A percentile compares a stretch with the other conserved stretches of the same genome.
phyloP scores from a whole-genome alignment of 2,797 vertebrate species.

The Lutjanus argentimaculatus region DNA sequence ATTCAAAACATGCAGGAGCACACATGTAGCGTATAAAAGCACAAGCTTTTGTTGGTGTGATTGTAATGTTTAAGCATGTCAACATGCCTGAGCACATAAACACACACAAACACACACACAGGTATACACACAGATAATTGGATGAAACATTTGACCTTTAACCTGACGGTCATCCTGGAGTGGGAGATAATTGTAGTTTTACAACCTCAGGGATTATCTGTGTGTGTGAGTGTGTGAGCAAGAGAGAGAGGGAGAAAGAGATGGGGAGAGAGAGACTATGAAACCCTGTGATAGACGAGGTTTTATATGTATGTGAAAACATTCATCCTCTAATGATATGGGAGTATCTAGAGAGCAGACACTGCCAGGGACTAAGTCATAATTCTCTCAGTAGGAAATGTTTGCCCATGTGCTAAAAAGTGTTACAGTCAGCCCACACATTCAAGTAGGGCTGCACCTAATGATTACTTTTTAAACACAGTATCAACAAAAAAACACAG shows the following conservation, averaged over 20 bases:
- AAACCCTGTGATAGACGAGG: constrained; percentile 1
- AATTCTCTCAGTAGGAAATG: background rate
- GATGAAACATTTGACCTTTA: constrained; percentile 72
- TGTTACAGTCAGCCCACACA: no score
- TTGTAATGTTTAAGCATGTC: constrained; percentile 36
- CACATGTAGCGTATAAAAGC: constrained; percentile 15
- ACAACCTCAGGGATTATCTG: constrained; percentile 59
- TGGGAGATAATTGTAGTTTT: constrained; percentile 73
- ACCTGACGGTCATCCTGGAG: constrained; percentile 54
- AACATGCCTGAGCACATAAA: constrained; percentile 19
- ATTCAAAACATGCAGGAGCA: constrained; percentile 26
- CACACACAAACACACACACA: constrained; percentile 23
- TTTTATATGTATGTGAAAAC: constrained; percentile 17
- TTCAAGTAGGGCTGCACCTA: no score
- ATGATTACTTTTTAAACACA: background rate
- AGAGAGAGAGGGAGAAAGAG: background rate
- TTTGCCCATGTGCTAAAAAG: background rate
- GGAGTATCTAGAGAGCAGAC: background rate
- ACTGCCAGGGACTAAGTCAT: background rate
- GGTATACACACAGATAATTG: constrained; percentile 56
- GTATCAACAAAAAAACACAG: background rate
- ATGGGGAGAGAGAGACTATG: background rate
- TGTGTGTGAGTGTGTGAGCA: background rate
- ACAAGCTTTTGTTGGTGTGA: constrained; percentile 8
- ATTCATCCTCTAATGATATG: constrained; percentile 5